Base-by-base conservation (phyloP, 1,140 invertebrate genomes). In the Harpegnathos saltator region DNA sequence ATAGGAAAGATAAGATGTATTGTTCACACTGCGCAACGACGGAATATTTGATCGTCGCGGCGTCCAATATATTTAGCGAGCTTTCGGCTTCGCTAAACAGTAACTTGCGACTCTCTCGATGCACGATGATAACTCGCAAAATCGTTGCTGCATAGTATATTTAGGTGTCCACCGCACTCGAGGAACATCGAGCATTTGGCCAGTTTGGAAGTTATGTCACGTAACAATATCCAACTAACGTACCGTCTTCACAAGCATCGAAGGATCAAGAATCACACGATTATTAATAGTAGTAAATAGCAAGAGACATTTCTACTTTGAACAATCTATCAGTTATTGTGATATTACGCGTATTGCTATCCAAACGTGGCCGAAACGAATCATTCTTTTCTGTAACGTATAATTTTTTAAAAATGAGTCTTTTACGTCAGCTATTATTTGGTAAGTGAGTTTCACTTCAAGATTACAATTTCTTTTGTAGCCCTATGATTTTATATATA, bases 121-220 rank as follows among this genome's bases (percentile, higher is more conserved):
- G 50, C 82, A 90, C 24, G 56, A 82, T 85, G 86, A 56, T 80
- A 71, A 66, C 61, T 63, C 66, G 26, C 5, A 26, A 68, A 19
- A n/a, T 54, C 17, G 66, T 29, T 50, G 26, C 17, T 65, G 7
- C 52, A 48, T 59, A 63, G 73, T 78, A 38, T 61, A 50, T 77
- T n/a, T 83, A 83, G 59, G 74, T 44, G 4, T 50, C 11, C 22
- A 62, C 26, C 50, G 69, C 19, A 52, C 2, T 15, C 14, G 78
- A 73, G 52, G 24, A 82, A 19, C n/a, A 24, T 78, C 33, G 58
- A 14, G 56, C 61, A 5, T 84, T 69, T 74, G 88, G 12, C 61
- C 86, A 80, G 84, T 80, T 58, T 52, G 85, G 89, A 84, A 83
- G 90, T 90, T 91, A 92, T 92, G 91, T 85, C 83, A 86, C 87